Evolutionary conservation across 1,140 invertebrate species (phyloP), one percentile per base, ranked within the genome.

Genomic region (Thalassaphorura encarpata): DNA sequence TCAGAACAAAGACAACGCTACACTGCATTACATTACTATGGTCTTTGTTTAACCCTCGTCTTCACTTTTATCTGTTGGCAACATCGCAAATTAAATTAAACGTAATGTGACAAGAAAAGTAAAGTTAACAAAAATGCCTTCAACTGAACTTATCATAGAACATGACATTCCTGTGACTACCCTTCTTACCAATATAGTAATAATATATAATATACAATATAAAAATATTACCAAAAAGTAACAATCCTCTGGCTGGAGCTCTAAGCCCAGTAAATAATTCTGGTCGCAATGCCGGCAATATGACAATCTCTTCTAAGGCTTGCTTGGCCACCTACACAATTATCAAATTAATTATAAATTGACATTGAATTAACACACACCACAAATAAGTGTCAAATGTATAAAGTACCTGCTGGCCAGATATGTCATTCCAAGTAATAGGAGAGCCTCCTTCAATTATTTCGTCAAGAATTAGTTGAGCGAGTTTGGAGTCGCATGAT

Each of bases 261-360:
- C 89, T 75, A 16, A 96, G 71, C 23, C 95, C 95, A 13, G 89
- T 96, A 69, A 98, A 99, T 27, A 97, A 75, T 71, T 90, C 93
- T 24, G 95, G 95, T 66, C 94, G 76, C n/a, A 96, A 73, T 23
- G 94, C 87, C 6, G 95, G 95, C 66, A 95, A 77, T 21, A 99
- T 91, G 3, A 97, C 92, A 81, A 97, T 97, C 74, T 99, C 94
- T 72, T 95, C 87, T 8, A 99, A 77, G 0, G 92, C 93, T 75
- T 96, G 90, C 71, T 99, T 99, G 31, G 80, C 95, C 67, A 81
- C 78, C 82, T 85, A 68, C 5, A 52, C 48, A 27, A 29, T 15
- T 4, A n/a, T n/a, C n/a, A n/a, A n/a, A n/a, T n/a, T n/a, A n/a
- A n/a, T n/a, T n/a, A n/a, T n/a, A n/a, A n/a, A n/a, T n/a, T n/a